phyloP scores from a whole-genome alignment of 2,797 vertebrate species.

The Holocentrus rufus region DNA sequence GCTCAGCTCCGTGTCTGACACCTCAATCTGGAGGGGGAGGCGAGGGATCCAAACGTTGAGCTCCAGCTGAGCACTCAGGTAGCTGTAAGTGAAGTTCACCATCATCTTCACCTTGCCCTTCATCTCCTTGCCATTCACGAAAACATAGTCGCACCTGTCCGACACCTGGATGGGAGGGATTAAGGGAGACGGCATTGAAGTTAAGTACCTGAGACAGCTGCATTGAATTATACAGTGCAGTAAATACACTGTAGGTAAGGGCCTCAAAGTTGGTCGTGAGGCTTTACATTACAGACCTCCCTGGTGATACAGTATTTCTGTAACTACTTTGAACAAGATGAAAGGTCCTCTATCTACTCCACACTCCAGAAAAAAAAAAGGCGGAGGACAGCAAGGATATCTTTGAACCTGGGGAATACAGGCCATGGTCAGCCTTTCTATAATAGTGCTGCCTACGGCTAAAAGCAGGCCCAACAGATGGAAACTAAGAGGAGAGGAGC shows the following conservation, averaged over 20 bases:
- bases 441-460: slow-evolving; percentile 57
- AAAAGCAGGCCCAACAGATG: slow-evolving; percentile 59
- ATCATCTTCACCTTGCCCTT: slow-evolving; percentile 87
- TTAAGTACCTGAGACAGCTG: slow-evolving; percentile 40
- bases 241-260: slow-evolving; percentile 23
- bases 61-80: slow-evolving; percentile 88
- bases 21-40: slow-evolving; percentile 91
- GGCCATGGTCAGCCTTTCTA: slow-evolving; percentile 48
- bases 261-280: slow-evolving; percentile 61
- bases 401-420: slow-evolving; percentile 70
- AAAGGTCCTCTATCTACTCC: slow-evolving; percentile 65
- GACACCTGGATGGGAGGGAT: slow-evolving; percentile 87
- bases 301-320: slow-evolving; percentile 50
- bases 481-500: slow-evolving; percentile 51
- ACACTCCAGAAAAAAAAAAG: slow-evolving; percentile 43
- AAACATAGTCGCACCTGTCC: slow-evolving; percentile 92
- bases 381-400: slow-evolving; percentile 51
- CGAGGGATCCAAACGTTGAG: slow-evolving; percentile 92
- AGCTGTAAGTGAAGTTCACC: slow-evolving; percentile 94
- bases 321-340: slow-evolving; percentile 73
- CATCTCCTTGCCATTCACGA: slow-evolving; percentile 93
- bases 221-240: slow-evolving; percentile 42
- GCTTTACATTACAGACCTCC: slow-evolving; percentile 55
- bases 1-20: slow-evolving; percentile 92
- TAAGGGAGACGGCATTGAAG: slow-evolving; percentile 36